Evolutionary conservation across 1,140 invertebrate genomes (phyloP), one percentile per base, ranked within the genome.

Genomic region (Heliconius melpomene): DNA sequence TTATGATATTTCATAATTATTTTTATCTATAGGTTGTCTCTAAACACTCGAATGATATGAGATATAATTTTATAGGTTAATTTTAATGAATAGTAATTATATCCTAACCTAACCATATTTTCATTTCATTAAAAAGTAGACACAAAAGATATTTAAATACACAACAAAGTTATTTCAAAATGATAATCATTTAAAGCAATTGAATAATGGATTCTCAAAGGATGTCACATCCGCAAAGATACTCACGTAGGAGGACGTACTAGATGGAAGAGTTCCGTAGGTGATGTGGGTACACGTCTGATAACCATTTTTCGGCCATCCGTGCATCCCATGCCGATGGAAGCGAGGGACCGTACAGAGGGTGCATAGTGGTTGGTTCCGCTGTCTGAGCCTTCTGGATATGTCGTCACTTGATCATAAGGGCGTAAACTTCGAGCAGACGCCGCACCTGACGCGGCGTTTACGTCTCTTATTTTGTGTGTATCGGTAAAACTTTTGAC

Each of bases 271-370:
- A 98, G 95, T 93, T 98, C 97, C 79, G 96, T 96, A 23, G 97
- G 97, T 81, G 97, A 97, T 32, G 97, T 97, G 66, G 97, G 97
- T 74, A 98, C 97, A 85, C 97, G 95, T 85, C 96, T 94, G 79
- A 98, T 97, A 82, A 97, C 97, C 95, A 98, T 95, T 94, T 97
- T 97, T 83, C 97, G 95, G n/a, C 97, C 97, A 92, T 98, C 97
- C 32, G 97, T 98, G 74, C 97, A 98, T 5, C 97, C 97, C 96
- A 98, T 96, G 38, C 97, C 97, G 82, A 98, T 97, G 38, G 97
- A 98, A 72, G 97, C 97, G 81, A 97, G 95, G 38, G 97, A 97
- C 72, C 96, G 95, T 46, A 97, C 96, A 11, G 97, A 97, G 20
- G 96, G 95, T 50, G 96, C 96, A 84, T 94, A 93, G 75, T 93